phyloP scores from a whole-genome alignment of 2,797 vertebrate genomes.

The Cossypha polioptera region DNA sequence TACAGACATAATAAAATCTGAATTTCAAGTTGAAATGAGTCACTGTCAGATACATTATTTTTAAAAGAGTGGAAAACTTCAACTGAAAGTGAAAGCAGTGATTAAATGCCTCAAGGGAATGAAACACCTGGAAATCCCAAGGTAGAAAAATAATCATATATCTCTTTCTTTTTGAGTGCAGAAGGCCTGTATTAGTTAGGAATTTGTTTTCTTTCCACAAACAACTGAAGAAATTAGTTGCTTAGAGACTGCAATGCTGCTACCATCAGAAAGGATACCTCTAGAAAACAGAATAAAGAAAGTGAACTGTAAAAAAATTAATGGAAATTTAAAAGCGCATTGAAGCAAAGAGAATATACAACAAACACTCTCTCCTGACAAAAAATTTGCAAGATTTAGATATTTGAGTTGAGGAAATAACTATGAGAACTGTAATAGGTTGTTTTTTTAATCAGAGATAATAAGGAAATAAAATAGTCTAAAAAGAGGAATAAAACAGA shows the following conservation, averaged over 20 bases:
- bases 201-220: background rate
- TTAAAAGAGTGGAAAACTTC: background rate
- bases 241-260: background rate
- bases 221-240: background rate
- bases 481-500: background rate
- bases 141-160: background rate
- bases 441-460: background rate
- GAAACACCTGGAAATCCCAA: background rate
- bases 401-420: background rate
- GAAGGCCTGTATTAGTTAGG: background rate
- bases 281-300: background rate
- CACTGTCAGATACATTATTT: background rate
- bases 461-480: background rate
- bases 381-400: background rate
- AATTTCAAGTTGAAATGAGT: background rate
- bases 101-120: background rate
- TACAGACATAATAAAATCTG: background rate
- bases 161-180: background rate
- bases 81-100: background rate
- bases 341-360: background rate
- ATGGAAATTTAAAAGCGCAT: background rate
- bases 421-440: background rate
- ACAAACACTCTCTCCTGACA: background rate
- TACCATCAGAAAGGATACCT: background rate
- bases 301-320: background rate